Evolutionary conservation across 1,140 invertebrate species (phyloP), one percentile per base, ranked within the genome.

Genomic region (Trigoniulus corallinus): DNA sequence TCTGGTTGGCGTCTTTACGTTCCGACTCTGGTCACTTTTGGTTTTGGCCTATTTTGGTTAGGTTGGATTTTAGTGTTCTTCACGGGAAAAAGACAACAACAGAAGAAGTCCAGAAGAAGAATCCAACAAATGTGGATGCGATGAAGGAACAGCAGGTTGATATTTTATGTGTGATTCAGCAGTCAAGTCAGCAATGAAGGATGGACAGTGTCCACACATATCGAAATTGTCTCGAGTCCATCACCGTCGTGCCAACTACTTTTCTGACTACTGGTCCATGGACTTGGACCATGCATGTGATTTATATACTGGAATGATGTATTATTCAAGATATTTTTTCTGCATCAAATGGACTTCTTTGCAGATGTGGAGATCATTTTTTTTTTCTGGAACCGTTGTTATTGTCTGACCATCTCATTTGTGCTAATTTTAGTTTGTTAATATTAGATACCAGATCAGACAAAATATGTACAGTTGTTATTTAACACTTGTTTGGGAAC

Each of bases 61-160:
- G 15, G 54, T 7, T 47, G 45, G 45, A 20, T 34, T 3, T n/a
- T 48, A 24, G 26, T 54, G 3, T 47, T 41, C 4, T 55, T 53
- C 40, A 15, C 24, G 21, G 3, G 57, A 82, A 39, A 71, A 72
- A 47, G 67, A 74, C 50, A 46, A 46, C 4, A 4, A 21, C 41
- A 39, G 27, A 51, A 51, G 25, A 51, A 44, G n/a, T 51, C 50
- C n/a, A 24, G 42, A 18, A 29, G 3, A 3, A n/a, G 50, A 24
- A 2, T 23, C 3, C 50, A 48, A 7, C 20, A 39, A 18, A 23
- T 15, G 7, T 50, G 3, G n/a, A 12, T 23, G 40, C 42, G 37
- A 50, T 15, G 7, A 15, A 7, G 7, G 15, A 34, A 15, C 7
- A 34, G 15, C 29, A 34, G 29, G 29, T 15, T 34, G 29, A 7